A percentile compares a stretch with the other conserved stretches of the same genome.
Conservation (phyloP, 2,888 invertebrate genomes). For the Ophion ellenae region DNA sequence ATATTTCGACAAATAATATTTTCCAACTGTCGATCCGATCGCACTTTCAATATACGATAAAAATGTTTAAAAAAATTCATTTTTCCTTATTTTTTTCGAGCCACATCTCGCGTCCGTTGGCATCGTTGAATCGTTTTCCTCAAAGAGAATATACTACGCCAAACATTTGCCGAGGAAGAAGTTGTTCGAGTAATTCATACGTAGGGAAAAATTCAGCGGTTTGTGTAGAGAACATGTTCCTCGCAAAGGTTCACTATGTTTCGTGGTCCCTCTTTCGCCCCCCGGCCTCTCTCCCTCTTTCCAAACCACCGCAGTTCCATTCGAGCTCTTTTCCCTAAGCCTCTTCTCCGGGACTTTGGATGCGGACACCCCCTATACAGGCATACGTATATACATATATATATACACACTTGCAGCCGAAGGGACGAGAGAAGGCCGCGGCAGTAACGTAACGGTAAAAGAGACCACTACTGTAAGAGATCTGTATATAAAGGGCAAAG, state of each 20-base stretch:
- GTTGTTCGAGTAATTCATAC: background rate
- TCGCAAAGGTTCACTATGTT: background rate
- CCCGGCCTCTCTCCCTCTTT: slow-evolving; percentile 14
- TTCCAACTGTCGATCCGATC: too few relatives aligned
- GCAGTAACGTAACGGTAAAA: slow-evolving; percentile 40
- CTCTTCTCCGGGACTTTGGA: slow-evolving; percentile 73
- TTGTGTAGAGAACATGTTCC: background rate
- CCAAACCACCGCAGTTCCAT: slow-evolving; percentile 66
- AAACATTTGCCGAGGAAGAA: background rate
- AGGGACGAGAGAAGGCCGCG: slow-evolving; percentile 21
- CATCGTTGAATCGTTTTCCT: background rate
- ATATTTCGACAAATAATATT: too few relatives aligned
- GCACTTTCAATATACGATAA: too few relatives aligned
- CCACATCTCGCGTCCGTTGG: background rate
- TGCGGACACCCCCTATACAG: slow-evolving; percentile 59
- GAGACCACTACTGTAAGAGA: slow-evolving; percentile 48
- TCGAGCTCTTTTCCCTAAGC: slow-evolving; percentile 79
- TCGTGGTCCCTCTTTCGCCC: background rate
- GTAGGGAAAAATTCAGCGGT: background rate
- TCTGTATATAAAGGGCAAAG: slow-evolving; percentile 10
- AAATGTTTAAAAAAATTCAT: too few relatives aligned
- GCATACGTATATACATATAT: background rate
- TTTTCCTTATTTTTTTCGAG: too few relatives aligned
- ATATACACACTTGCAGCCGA: slow-evolving; percentile 13
- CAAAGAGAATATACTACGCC: background rate